These are phyloP conservation scores for Sorex maritimensis DNA, from an alignment of 2,797 vertebrate genomes.

Conservation along the genomic window DNA sequence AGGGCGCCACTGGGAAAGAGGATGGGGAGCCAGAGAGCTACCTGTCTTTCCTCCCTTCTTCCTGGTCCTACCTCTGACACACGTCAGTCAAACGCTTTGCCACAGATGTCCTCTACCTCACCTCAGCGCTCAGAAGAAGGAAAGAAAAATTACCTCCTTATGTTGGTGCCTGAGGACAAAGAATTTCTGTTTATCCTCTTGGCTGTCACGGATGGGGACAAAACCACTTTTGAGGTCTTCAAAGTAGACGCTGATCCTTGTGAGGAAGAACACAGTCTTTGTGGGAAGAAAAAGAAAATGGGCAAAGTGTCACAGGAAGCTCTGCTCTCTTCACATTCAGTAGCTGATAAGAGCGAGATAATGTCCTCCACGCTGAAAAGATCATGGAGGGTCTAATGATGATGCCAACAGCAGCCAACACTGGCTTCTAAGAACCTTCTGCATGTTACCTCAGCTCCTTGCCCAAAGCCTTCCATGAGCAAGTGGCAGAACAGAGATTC, in stretches of 20 bases:
- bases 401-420: neutral
- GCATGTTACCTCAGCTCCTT: neutral
- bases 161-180: constrained; percentile 89
- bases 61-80: neutral
- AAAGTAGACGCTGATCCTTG: constrained; percentile 92
- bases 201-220: constrained; percentile 92
- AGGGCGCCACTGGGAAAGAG: neutral
- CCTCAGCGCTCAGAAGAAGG: neutral
- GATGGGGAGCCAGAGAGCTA: neutral
- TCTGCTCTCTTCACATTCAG: neutral
- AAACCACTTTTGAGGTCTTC: constrained; percentile 93
- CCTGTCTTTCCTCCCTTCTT: neutral
- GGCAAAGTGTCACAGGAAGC: neutral
- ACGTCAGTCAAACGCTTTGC: neutral
- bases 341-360: neutral
- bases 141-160: constrained; percentile 93
- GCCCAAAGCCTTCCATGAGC: neutral
- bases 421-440: neutral
- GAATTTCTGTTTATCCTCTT: constrained; percentile 93
- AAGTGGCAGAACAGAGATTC: neutral
- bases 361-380: no score
- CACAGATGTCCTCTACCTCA: neutral
- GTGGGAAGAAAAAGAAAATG: constrained; percentile 2
- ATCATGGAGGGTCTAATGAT: neutral
- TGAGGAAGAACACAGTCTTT: constrained; percentile 91